phyloP scores from a whole-genome alignment of 2,113 vertebrate genomes.

The Oreotrochilus melanogaster region DNA sequence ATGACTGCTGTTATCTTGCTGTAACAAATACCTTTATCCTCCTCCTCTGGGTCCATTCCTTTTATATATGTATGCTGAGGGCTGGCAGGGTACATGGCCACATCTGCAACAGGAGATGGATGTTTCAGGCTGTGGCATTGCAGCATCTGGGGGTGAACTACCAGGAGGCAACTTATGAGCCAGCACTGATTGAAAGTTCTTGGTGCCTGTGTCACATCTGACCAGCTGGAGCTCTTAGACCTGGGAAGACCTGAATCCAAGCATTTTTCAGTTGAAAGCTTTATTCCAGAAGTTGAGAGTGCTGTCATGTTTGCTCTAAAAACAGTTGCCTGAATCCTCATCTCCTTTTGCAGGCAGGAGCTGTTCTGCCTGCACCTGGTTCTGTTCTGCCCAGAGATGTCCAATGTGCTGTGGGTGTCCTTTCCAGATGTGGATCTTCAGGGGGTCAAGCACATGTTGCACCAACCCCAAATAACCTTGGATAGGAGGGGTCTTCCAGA shows the following conservation, averaged over 20 bases:
- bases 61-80: accelerated
- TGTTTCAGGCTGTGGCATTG: not conserved
- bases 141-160: not conserved
- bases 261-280: not conserved
- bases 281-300: not conserved
- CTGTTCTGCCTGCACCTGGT: accelerated
- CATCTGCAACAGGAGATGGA: not conserved
- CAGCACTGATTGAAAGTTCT: not conserved
- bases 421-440: not conserved
- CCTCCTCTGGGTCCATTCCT: not conserved
- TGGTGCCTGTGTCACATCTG: not conserved
- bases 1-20: not conserved
- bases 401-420: not conserved
- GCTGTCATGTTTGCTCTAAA: not conserved
- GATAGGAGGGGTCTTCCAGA: not conserved
- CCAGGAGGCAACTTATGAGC: not conserved
- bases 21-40: not conserved
- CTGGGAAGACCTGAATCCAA: not conserved
- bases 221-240: not conserved
- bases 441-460: not conserved
- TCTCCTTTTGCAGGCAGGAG: not conserved
- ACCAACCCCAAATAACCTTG: not conserved
- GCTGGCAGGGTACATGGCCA: not conserved
- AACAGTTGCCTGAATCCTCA: not conserved
- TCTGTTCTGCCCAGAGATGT: not conserved